These are phyloP conservation scores for Dicrostonyx torquatus DNA, from an alignment of 2,797 vertebrate genomes.

Conservation along the genomic window DNA sequence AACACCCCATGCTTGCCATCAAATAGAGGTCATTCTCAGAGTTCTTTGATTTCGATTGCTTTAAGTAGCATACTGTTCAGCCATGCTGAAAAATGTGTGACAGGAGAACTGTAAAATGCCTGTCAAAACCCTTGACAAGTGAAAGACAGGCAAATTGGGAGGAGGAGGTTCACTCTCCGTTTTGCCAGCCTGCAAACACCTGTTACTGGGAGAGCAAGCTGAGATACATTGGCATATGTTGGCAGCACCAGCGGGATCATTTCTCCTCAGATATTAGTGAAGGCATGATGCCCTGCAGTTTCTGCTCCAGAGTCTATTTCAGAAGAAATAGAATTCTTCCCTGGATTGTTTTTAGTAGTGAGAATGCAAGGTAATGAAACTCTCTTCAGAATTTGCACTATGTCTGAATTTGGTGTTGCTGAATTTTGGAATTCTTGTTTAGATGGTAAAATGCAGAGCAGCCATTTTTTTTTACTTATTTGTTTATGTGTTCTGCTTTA, in stretches of 20 bases:
- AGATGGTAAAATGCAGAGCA: not conserved
- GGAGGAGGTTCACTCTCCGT: not conserved
- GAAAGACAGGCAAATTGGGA: slow-evolving; percentile 59
- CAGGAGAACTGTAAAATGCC: slow-evolving; percentile 65
- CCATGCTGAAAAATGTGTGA: slow-evolving; percentile 65
- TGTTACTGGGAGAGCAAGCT: slow-evolving; percentile 60
- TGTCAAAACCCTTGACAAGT: slow-evolving; percentile 72
- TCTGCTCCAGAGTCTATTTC: not conserved
- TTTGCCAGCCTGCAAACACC: slow-evolving; percentile 49
- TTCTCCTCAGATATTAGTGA: not conserved
- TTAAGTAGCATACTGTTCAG: slow-evolving; percentile 17
- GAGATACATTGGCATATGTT: slow-evolving; percentile 54
- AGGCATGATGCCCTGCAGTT: not conserved
- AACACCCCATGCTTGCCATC: not conserved
- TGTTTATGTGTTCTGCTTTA: not conserved
- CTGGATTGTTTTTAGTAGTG: not conserved
- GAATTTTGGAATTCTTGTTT: not conserved
- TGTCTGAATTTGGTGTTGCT: not conserved
- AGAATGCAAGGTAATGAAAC: not conserved
- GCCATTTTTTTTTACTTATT: not conserved
- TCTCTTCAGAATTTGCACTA: not conserved
- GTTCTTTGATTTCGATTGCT: slow-evolving; percentile 47
- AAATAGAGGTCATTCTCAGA: slow-evolving; percentile 18
- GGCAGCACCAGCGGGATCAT: slow-evolving; percentile 26
- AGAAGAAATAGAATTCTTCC: not conserved